Percentiles rank a stretch among this genome's conserved stretches.
phyloP scores from a whole-genome alignment of 2,888 invertebrate species.

The Hybos culiciformis region DNA sequence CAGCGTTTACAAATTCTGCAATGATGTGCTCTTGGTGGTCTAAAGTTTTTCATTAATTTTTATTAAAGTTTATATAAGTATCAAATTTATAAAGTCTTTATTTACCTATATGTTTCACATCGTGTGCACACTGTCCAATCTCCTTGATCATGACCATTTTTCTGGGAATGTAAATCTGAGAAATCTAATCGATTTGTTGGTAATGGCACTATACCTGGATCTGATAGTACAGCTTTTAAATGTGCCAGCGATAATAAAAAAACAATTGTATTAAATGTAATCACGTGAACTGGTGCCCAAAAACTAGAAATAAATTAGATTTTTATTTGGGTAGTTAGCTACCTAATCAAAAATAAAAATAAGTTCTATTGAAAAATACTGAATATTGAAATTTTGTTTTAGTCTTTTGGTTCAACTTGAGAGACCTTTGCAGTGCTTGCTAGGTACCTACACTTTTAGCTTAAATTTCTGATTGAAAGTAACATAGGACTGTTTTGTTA shows the following conservation, averaged over 20 bases:
- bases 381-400: background rate
- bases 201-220: conserved; percentile 76
- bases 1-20: conserved; percentile 77
- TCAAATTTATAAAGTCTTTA: too few relatives aligned
- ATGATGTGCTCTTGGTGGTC: conserved; percentile 76
- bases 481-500: too few relatives aligned
- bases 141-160: conserved; percentile 41
- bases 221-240: conserved; percentile 73
- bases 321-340: background rate
- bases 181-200: conserved; percentile 60
- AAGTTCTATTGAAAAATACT: background rate
- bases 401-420: background rate
- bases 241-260: conserved; percentile 64
- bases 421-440: too few relatives aligned
- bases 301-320: conserved; percentile 39
- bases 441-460: too few relatives aligned
- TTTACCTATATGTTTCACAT: conserved; percentile 2
- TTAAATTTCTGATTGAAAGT: too few relatives aligned
- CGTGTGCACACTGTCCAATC: conserved; percentile 65
- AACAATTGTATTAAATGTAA: conserved; percentile 64
- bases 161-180: conserved; percentile 60
- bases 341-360: background rate
- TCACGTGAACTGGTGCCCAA: conserved; percentile 69
- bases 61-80: conserved; percentile 22
- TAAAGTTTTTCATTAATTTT: conserved; percentile 67